Evolutionary conservation across 2,113 vertebrate genomes (phyloP), one percentile per base, ranked within the genome.

Genomic region (Megaptera novaeangliae): DNA sequence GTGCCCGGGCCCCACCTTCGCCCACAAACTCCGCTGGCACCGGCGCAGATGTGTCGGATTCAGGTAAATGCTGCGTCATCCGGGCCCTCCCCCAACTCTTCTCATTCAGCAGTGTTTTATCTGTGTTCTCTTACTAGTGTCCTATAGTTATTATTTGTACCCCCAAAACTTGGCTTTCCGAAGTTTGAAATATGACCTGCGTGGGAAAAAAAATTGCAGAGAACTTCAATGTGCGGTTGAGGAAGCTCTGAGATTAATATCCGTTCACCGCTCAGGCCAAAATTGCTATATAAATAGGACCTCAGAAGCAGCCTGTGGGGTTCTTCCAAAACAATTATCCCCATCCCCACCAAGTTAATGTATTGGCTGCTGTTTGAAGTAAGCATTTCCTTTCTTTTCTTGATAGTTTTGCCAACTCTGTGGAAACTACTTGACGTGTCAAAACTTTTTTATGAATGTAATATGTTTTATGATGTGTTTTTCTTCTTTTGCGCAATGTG

Each of bases 21-120:
- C 36, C 13, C 8, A 3, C 52, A 81, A 18, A 8, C 34, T 4
- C 12, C 74, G 11, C 18, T 5, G 44, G 57, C 41, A 29, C 74
- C 8, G 52, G 27, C 84, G 3, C 2, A 13, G 31, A 20, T 21
- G 31, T 7, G 0, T 2, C 61, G 11, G 0, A 0, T 14, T 44
- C 77, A 23, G 77, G 77, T 57, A 23, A 64, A 4, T 1, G 57
- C n/a, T 15, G 86, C 21, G 11, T 12, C 17, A 36, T 14, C 20
- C 8, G 1, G 41, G 36, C n/a, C 46, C 3, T n/a, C 66, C 3
- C 41, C 17, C 57, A 10, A 0, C 20, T 20, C 64, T 11, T 11
- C 77, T 44, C 44, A 1, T 5, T 17, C 21, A 12, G 29, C 29
- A 27, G n/a, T 15, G 25, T 15, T 49, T 68, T 21, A 6, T 6